Conservation (phyloP, 1,140 invertebrate species). For the Drosophila baimaii region DNA sequence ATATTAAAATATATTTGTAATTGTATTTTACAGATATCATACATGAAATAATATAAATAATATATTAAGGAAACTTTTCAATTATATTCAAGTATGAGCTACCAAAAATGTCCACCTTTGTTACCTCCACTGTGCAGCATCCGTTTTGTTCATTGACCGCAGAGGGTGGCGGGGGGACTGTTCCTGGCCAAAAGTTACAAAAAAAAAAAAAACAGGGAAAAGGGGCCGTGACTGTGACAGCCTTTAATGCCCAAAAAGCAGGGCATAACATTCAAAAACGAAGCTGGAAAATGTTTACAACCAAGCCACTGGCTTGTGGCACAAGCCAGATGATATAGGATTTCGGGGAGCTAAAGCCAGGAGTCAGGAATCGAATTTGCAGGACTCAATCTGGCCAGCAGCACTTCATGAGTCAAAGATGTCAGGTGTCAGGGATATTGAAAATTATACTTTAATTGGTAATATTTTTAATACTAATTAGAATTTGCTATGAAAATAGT, state of each 20-base stretch:
- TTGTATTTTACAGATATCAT: no score
- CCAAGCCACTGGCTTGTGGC: conserved; percentile 13
- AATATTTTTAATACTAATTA: neutral
- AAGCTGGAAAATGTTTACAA: conserved; percentile 15
- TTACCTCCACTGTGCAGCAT: conserved; percentile 7
- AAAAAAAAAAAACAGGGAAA: conserved; percentile 6
- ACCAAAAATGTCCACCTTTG: neutral
- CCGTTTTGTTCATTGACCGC: conserved; percentile 18
- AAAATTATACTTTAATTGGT: neutral
- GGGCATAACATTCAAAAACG: conserved; percentile 2
- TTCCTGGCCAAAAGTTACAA: conserved; percentile 8
- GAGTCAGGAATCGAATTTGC: neutral
- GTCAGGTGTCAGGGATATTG: no score
- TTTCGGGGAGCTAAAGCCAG: conserved; percentile 1
- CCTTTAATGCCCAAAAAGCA: conserved; percentile 23
- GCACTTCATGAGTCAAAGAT: neutral
- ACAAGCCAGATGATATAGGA: conserved; percentile 16
- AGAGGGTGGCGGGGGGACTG: neutral
- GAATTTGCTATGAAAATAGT: neutral
- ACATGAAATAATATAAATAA: neutral
- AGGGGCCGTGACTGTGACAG: conserved; percentile 20
- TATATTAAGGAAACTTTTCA: neutral
- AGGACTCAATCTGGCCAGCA: neutral
- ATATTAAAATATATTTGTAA: no score
- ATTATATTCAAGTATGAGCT: neutral